Conservation (phyloP, 1,140 invertebrate genomes). For the Papilio glaucus region DNA sequence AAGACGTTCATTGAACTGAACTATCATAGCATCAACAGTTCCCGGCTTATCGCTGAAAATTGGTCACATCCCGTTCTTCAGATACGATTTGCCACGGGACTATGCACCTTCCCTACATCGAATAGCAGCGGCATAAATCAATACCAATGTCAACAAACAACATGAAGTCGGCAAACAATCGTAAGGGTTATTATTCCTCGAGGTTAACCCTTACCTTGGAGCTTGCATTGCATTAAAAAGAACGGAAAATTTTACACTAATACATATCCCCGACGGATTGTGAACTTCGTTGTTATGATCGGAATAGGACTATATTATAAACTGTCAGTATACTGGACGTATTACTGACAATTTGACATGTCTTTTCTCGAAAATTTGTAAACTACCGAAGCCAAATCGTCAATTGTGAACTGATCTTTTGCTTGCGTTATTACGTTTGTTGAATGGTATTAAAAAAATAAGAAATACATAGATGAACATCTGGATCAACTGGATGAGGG, state of each 20-base stretch:
- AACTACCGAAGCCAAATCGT: too few relatives aligned
- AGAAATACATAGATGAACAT: too few relatives aligned
- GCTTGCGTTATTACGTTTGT: too few relatives aligned
- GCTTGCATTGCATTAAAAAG: constrained; percentile 22
- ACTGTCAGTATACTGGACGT: too few relatives aligned
- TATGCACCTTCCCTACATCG: constrained; percentile 3
- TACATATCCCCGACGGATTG: too few relatives aligned
- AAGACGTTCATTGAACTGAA: constrained; percentile 9
- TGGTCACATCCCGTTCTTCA: constrained; percentile 10
- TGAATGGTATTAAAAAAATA: too few relatives aligned
- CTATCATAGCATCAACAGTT: background rate
- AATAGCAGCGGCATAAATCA: background rate
- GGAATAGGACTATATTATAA: too few relatives aligned
- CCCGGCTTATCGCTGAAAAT: constrained; percentile 3
- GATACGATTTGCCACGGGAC: background rate
- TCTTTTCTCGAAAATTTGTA: too few relatives aligned
- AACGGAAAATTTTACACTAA: constrained; percentile 5
- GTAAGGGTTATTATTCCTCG: constrained; percentile 13
- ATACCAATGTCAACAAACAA: constrained; percentile 11
- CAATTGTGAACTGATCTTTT: too few relatives aligned
- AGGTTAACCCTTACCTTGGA: background rate
- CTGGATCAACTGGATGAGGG: too few relatives aligned
- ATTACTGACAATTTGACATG: too few relatives aligned
- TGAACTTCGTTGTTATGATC: too few relatives aligned
- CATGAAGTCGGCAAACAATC: constrained; percentile 13